These are phyloP conservation scores for Medauroidea extradentata DNA, from an alignment of 1,140 invertebrate genomes.

Conservation along the genomic window DNA sequence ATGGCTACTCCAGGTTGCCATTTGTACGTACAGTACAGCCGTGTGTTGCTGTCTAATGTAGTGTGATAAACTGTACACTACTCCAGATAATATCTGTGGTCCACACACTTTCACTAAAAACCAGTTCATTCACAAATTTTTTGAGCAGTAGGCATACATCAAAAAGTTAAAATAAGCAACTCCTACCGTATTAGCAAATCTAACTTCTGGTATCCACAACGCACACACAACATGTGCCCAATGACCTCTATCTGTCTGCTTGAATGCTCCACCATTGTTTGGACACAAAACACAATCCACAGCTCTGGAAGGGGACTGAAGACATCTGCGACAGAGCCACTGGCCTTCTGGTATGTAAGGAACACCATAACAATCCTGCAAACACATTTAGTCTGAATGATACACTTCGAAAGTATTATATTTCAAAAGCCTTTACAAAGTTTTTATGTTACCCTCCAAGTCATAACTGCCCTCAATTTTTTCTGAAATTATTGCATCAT, in stretches of 20 bases:
- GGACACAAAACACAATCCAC: constrained; percentile 97
- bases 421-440: background rate
- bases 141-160: background rate
- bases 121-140: background rate
- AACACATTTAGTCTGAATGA: constrained; percentile 3
- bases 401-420: background rate
- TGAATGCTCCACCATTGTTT: constrained; percentile 97
- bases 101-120: too few species aligned
- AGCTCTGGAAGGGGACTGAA: constrained; percentile 91
- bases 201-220: constrained; percentile 97
- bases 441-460: too few species aligned
- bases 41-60: too few species aligned
- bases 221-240: constrained; percentile 99
- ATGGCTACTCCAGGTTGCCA: too few species aligned
- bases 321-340: constrained; percentile 92
- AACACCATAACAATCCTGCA: constrained; percentile 93
- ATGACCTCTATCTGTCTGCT: constrained; percentile 92
- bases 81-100: too few species aligned
- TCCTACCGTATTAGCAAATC: constrained; percentile 84
- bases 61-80: too few species aligned
- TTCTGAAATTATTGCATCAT: too few species aligned
- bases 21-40: too few species aligned
- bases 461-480: too few species aligned
- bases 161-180: background rate
- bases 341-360: constrained; percentile 99